These are phyloP conservation scores for Acrocera orbiculus DNA, from an alignment of 2,888 invertebrate genomes.

Conservation along the genomic window DNA sequence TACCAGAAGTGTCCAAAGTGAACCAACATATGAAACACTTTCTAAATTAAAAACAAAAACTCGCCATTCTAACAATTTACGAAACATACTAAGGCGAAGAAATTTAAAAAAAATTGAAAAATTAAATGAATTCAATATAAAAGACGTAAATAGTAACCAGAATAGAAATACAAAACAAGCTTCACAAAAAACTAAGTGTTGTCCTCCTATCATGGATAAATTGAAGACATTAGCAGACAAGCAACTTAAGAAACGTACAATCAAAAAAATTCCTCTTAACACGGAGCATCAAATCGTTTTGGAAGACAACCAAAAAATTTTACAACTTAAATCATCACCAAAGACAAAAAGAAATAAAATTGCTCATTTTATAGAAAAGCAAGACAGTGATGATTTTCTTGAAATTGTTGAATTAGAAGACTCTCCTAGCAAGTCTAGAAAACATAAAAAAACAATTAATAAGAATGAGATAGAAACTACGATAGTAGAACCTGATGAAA, in stretches of 20 bases:
- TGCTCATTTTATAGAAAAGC: constrained; percentile 30
- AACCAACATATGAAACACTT: constrained; percentile 19
- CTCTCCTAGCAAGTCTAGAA: constrained; percentile 28
- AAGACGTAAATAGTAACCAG: not conserved
- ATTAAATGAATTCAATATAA: too few species aligned
- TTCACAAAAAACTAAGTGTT: constrained; percentile 34
- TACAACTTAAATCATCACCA: constrained; percentile 42
- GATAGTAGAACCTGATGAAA: constrained; percentile 26
- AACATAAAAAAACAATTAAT: constrained; percentile 10
- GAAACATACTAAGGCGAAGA: constrained; percentile 36
- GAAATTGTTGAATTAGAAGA: constrained; percentile 31
- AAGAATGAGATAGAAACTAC: constrained; percentile 9
- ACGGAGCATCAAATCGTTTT: constrained; percentile 34
- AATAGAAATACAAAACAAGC: constrained; percentile 13
- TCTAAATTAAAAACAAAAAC: constrained; percentile 29
- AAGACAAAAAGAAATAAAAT: constrained; percentile 37
- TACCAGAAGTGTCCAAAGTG: constrained; percentile 21
- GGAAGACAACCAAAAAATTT: constrained; percentile 37
- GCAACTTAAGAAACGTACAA: constrained; percentile 35
- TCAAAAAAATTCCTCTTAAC: constrained; percentile 25
- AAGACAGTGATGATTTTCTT: constrained; percentile 30
- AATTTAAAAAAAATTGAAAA: not conserved
- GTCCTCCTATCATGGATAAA: constrained; percentile 46
- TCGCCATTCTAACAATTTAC: constrained; percentile 23
- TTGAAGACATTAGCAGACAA: constrained; percentile 45